Base-by-base conservation (phyloP, 2,888 invertebrate genomes). In the Myathropa florea region DNA sequence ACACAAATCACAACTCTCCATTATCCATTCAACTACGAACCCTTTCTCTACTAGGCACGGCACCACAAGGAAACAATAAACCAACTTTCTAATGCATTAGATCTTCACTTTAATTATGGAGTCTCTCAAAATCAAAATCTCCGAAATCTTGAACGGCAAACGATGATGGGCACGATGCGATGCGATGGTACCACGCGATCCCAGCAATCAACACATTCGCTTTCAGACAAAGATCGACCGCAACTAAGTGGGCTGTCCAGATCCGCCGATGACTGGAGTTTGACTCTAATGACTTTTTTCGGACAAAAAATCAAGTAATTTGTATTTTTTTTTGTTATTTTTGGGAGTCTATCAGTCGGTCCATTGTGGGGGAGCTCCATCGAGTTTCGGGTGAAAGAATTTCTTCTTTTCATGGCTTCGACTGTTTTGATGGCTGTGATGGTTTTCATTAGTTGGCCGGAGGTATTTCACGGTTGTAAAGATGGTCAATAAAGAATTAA, bases 401-500 rank as follows among this genome's bases (percentile, higher is more conserved):
- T 57, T 57, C 57, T 57, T 57, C 24, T 57, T 57, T 57, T 57
- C 57, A 24, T 7, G 46, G 18, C 18, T 46, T 46, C 18, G 46
- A 18, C 46, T 46, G 46, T 46, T 46, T 46, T 46, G 46, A 46
- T 46, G 46, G 46, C 46, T 46, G 18, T 9, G 46, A 46, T 46
- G 46, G 46, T 46, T 63, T 70, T 78, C 70, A 71, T 78, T 70
- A 46, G 46, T 9, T 71, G 39, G 70, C 64, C 63, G 57, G 24
- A 75, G 61, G 71, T 65, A 84, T 70, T 79, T 84, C 65, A 75
- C 60, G 79, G 83, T 14, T 60, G 55, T 75, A 59, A 64, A 79
- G 68, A 72, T 79, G 79, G 73, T 83, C 73, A 65, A 70, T 79
- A 70, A 70, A 24, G 73, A 75, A 84, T 84, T 71, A 80, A 65